Conservation (phyloP, 2,797 vertebrate species). For the Malurus leucopterus region DNA sequence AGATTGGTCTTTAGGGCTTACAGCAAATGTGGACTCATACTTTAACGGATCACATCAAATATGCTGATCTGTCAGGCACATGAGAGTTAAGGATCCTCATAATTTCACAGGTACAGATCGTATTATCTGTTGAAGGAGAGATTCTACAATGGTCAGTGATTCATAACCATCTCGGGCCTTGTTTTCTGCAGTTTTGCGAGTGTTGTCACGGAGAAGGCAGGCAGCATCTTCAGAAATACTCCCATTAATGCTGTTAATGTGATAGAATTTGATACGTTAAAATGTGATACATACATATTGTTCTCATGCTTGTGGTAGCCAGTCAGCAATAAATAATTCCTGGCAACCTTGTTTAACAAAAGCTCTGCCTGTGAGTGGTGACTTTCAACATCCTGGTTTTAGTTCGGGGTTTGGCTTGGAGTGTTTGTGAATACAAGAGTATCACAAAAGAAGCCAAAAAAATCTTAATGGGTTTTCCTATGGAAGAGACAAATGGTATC, state of each 20-base stretch:
- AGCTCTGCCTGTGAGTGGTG: not conserved
- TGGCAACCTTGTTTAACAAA: not conserved
- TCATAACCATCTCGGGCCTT: not conserved
- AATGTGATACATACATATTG: not conserved
- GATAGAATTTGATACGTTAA: not conserved
- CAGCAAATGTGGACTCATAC: not conserved
- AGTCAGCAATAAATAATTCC: slow-evolving; percentile 20
- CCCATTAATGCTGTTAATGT: not conserved
- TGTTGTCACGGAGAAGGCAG: not conserved
- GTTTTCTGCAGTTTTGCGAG: not conserved
- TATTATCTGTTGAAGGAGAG: not conserved
- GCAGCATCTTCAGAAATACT: not conserved
- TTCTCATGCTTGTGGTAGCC: not conserved
- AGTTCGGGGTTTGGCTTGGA: not conserved
- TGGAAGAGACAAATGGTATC: not conserved
- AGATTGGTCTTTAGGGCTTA: not conserved
- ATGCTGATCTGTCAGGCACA: not conserved
- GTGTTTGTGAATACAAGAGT: not conserved
- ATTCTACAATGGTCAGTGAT: not conserved
- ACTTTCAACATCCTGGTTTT: not conserved
- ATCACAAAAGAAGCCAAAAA: not conserved
- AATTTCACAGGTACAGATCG: not conserved
- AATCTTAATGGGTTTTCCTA: not conserved
- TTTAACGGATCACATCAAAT: not conserved
- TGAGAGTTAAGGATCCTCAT: not conserved